These are phyloP conservation scores for Epizoanthus fatuus DNA, from an alignment of 92 coral and sea anemone species.

Conservation along the genomic window DNA sequence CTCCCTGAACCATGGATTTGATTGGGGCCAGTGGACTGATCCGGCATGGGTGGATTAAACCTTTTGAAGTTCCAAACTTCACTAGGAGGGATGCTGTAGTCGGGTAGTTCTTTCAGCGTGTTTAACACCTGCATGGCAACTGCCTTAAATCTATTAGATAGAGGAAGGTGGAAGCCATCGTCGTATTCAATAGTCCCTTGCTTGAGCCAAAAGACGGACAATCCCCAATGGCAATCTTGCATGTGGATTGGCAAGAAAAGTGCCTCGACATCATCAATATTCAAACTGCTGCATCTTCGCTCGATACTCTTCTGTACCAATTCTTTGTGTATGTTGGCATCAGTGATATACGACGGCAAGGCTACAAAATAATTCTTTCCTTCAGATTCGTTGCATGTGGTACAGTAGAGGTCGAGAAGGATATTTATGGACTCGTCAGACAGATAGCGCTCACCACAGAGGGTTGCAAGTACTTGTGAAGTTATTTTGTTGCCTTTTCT, in stretches of 20 bases:
- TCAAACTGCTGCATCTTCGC: slow-evolving; percentile 9
- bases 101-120: slow-evolving; percentile 4
- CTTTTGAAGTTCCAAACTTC: slow-evolving; percentile 36
- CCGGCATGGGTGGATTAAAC: slow-evolving; percentile 59
- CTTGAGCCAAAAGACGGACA: slow-evolving; percentile 46
- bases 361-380: slow-evolving; percentile 23
- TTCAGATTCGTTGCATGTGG: slow-evolving; percentile 40
- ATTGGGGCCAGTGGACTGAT: slow-evolving; percentile 19
- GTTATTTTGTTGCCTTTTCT: slow-evolving; percentile 38
- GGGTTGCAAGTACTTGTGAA: slow-evolving; percentile 44
- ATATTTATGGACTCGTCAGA: slow-evolving; percentile 57
- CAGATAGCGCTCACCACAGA: slow-evolving; percentile 54
- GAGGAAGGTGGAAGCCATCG: slow-evolving; percentile 52
- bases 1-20: slow-evolving; percentile 46
- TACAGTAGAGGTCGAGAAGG: slow-evolving; percentile 48
- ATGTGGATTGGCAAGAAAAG: slow-evolving; percentile 58
- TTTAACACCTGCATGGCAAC: not conserved
- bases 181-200: slow-evolving; percentile 47
- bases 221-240: slow-evolving; percentile 60
- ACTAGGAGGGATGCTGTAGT: not conserved
- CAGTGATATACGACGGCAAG: slow-evolving; percentile 23
- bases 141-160: slow-evolving; percentile 14
- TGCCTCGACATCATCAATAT: slow-evolving; percentile 29
- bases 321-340: not conserved
- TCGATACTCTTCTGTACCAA: slow-evolving; percentile 26